These are phyloP conservation scores for Kryptopterus vitreolus DNA, from an alignment of 2,797 vertebrate genomes.

Conservation along the genomic window DNA sequence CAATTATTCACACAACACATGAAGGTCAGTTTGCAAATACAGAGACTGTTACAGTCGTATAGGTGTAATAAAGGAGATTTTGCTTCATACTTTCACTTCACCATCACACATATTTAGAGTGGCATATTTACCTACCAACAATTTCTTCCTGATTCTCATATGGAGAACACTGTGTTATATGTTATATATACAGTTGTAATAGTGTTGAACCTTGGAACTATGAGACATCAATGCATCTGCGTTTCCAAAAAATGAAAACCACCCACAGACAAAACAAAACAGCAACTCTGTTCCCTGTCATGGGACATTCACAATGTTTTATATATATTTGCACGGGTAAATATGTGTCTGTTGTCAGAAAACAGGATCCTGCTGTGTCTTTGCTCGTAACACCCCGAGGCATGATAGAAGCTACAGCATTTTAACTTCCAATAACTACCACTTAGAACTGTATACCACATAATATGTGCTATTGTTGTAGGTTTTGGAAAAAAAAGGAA, in stretches of 20 bases:
- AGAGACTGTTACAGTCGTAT: neutral
- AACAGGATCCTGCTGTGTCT: conserved; percentile 57
- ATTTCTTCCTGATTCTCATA: neutral
- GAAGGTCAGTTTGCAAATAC: neutral
- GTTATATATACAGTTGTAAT: too few species aligned
- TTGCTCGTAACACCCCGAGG: conserved; percentile 57
- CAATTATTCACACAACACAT: neutral
- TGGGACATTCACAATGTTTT: neutral
- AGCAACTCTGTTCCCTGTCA: neutral
- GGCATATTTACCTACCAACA: conserved; percentile 1
- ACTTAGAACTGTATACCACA: neutral
- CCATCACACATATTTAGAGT: neutral
- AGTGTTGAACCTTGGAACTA: neutral
- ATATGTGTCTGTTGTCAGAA: conserved; percentile 41
- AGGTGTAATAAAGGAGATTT: neutral
- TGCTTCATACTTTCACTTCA: neutral
- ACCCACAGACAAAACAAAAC: conserved; percentile 15
- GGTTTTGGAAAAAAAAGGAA: conserved; percentile 6
- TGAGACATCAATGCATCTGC: neutral
- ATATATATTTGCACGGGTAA: conserved; percentile 12
- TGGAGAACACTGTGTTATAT: conserved; percentile 5
- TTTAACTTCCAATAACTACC: conserved; percentile 8
- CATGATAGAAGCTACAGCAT: conserved; percentile 32
- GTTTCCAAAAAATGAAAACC: conserved; percentile 1
- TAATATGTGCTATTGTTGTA: neutral